Conservation (phyloP, 2,113 vertebrate genomes). For the Anguilla rostrata region DNA sequence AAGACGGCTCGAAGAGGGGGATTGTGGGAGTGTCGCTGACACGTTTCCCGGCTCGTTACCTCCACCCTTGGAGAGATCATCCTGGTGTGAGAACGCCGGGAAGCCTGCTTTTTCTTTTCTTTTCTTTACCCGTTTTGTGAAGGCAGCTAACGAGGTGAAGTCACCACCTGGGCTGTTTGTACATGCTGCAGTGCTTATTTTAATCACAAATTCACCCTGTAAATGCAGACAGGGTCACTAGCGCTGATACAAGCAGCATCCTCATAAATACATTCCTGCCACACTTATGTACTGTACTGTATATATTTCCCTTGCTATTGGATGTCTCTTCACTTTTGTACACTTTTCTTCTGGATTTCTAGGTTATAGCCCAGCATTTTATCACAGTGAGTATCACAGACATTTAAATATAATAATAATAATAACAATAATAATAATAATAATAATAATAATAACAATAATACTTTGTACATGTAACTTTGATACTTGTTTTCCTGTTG, state of each 20-base stretch:
- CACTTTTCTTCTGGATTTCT: too few relatives aligned
- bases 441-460: too few relatives aligned
- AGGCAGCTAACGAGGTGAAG: not conserved
- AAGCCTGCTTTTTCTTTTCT: not conserved
- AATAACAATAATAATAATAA: too few relatives aligned
- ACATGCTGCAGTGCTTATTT: not conserved
- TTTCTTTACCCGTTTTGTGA: not conserved
- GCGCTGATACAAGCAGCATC: not conserved
- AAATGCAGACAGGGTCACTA: not conserved
- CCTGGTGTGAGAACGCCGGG: not conserved
- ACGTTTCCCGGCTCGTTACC: not conserved
- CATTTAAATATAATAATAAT: too few relatives aligned
- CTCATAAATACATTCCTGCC: not conserved
- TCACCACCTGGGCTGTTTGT: not conserved
- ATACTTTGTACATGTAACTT: too few relatives aligned
- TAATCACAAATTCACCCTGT: not conserved
- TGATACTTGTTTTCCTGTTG: not conserved
- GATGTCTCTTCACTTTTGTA: too few relatives aligned
- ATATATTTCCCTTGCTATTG: too few relatives aligned
- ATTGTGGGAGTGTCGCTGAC: not conserved
- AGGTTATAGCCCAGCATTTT: too few relatives aligned
- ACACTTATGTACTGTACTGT: too few relatives aligned
- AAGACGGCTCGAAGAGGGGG: not conserved
- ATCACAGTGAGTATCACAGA: too few relatives aligned
- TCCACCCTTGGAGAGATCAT: not conserved